Conservation (phyloP, 1,140 invertebrate species). For the Aphelenchoides avenae region DNA sequence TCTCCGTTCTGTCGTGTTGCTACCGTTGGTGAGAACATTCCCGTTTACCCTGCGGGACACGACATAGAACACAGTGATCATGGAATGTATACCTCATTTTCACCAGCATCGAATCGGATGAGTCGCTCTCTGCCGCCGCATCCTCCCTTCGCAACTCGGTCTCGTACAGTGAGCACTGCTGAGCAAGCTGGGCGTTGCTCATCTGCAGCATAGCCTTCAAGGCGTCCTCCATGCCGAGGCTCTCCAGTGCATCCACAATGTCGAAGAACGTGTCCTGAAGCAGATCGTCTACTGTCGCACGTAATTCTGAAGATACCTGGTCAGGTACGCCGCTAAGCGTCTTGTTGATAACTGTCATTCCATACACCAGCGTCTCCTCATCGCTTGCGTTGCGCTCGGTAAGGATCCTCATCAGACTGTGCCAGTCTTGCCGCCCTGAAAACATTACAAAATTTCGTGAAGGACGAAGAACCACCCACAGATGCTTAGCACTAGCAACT, state of each 20-base stretch:
- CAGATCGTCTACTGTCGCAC: too few species aligned
- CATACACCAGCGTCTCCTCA: slow-evolving; percentile 88
- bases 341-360: slow-evolving; percentile 92
- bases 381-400: slow-evolving; percentile 90
- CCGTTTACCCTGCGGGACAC: slow-evolving; percentile 9
- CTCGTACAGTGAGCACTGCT: slow-evolving; percentile 55
- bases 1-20: slow-evolving; percentile 47
- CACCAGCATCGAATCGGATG: slow-evolving; percentile 31
- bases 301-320: slow-evolving; percentile 44
- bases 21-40: slow-evolving; percentile 20
- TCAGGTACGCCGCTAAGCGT: slow-evolving; percentile 90
- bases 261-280: slow-evolving; percentile 94
- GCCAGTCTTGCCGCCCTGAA: slow-evolving; percentile 69
- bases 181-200: slow-evolving; percentile 48
- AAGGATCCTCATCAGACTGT: slow-evolving; percentile 80
- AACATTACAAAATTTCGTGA: slow-evolving; percentile 2
- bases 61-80: slow-evolving; percentile 9
- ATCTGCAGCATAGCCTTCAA: slow-evolving; percentile 47
- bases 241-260: slow-evolving; percentile 89
- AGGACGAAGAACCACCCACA: not conserved
- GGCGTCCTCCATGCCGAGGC: slow-evolving; percentile 80
- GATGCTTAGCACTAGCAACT: slow-evolving; percentile 2
- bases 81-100: slow-evolving; percentile 38
- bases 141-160: slow-evolving; percentile 55
- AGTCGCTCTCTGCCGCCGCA: slow-evolving; percentile 51